Base-by-base conservation (phyloP, 2,113 vertebrate species). In the Hippocampus zosterae region DNA sequence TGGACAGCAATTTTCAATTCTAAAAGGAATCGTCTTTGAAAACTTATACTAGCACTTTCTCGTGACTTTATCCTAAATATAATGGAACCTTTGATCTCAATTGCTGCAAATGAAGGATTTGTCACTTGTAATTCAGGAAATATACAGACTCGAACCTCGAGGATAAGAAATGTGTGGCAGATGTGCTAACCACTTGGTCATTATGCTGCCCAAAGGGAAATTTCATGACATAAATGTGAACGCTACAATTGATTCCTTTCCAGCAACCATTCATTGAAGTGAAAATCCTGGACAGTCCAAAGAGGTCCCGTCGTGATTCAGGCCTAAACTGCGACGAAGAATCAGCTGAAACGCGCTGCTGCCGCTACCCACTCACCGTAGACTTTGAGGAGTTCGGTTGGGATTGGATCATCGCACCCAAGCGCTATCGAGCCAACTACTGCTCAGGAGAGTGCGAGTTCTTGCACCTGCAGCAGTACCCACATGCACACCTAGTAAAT, bases 331-430 rank as follows among this genome's bases (percentile, higher is more conserved):
- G 97, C 0, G 95, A 98, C 0, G 97, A 99, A 78, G 94, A 95
- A 72, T 98, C 96, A 0, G 93, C 92, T 0, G 97, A 99, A 73
- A 96, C 96, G 0, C 94, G 95, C 10, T 99, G 97, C 70, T 99
- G 97, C 65, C 95, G 95, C 44, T 98, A 98, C 78, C 95, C 96
- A 0, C 94, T 99, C 77, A 98, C 95, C 0, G 97, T 99, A 69
- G 96, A 99, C 92, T 98, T 99, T 8, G 97, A 99, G 90, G 96
- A 96, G 60, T 99, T 99, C 0, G 97, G 97, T 52, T 98, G 96
- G 96, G 96, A 99, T 84, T 99, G 97, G 97, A 98, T 99, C 88
- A 98, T 99, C 0, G 97, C 97, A 3, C 97, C 97, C 29, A 99
- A 99, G 67, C 94, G 96, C 91, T 99, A 98, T 84, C 93, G 96